phyloP scores from a whole-genome alignment of 2,113 vertebrate genomes.

The Coregonus clupeaformis region DNA sequence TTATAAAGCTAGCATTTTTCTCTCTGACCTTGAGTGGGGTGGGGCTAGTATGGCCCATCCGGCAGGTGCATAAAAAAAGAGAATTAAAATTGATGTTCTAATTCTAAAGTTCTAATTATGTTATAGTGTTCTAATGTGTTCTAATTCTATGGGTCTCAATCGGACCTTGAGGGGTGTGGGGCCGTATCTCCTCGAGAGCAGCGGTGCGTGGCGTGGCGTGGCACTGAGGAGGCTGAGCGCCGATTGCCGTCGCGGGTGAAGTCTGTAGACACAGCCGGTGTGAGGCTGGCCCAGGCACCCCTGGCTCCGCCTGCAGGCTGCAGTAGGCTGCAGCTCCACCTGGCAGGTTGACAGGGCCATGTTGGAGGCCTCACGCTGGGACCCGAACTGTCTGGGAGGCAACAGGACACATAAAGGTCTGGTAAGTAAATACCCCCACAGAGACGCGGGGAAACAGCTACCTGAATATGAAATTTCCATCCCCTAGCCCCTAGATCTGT shows the following conservation, averaged over 20 bases:
- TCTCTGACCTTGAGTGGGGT: no score
- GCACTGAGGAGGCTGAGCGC: conserved; percentile 60
- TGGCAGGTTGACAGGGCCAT: conserved; percentile 75
- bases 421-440: background rate
- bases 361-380: conserved; percentile 52
- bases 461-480: conserved; percentile 16
- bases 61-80: no score
- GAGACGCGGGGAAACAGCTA: conserved; percentile 31
- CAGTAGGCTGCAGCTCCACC: conserved; percentile 57
- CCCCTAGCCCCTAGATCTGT: no score
- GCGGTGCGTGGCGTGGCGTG: conserved; percentile 23
- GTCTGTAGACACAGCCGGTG: conserved; percentile 76
- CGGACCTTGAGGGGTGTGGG: conserved; percentile 70
- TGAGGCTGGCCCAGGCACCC: conserved; percentile 56
- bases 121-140: no score
- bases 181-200: conserved; percentile 72
- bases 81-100: no score
- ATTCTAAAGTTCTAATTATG: no score
- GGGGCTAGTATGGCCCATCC: no score
- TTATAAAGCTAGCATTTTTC: no score
- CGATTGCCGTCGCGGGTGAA: conserved; percentile 70
- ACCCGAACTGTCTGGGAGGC: conserved; percentile 59
- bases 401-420: conserved; percentile 22
- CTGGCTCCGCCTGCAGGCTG: conserved; percentile 53
- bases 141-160: no score